A percentile compares a stretch with the other conserved stretches of the same genome.
Evolutionary conservation across 1,140 invertebrate species (phyloP).

Genomic region (Diorhabda carinulata): DNA sequence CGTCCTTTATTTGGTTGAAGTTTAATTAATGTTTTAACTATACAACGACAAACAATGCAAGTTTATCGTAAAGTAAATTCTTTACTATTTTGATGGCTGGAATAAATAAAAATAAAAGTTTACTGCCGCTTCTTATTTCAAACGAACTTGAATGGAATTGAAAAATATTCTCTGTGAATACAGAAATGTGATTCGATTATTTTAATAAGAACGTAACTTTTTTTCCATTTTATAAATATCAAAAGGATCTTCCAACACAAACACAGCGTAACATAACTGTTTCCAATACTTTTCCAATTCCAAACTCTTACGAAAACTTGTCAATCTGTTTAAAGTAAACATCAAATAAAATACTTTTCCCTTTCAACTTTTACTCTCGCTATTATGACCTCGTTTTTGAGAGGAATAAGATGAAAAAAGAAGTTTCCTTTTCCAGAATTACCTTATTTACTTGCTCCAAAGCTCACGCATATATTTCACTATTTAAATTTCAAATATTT

Average conservation of each 20-base stretch:
- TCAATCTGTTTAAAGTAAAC: conserved; percentile 7
- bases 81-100: too few relatives aligned
- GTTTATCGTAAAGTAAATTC: too few relatives aligned
- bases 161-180: too few relatives aligned
- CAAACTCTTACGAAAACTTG: conserved; percentile 10
- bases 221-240: too few relatives aligned
- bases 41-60: too few relatives aligned
- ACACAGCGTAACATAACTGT: not conserved
- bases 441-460: conserved; percentile 3
- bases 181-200: too few relatives aligned
- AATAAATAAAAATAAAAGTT: too few relatives aligned
- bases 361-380: not conserved
- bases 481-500: conserved; percentile 31
- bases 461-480: conserved; percentile 13
- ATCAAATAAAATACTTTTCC: conserved; percentile 5
- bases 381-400: not conserved
- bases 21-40: too few relatives aligned
- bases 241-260: not conserved
- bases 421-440: conserved; percentile 1
- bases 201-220: too few relatives aligned
- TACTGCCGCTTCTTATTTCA: too few relatives aligned
- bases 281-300: conserved; percentile 5
- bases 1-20: too few relatives aligned
- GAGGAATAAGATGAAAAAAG: not conserved
- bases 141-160: too few relatives aligned